Base-by-base conservation (phyloP, 2,113 vertebrate species). In the Symphodus melops region DNA sequence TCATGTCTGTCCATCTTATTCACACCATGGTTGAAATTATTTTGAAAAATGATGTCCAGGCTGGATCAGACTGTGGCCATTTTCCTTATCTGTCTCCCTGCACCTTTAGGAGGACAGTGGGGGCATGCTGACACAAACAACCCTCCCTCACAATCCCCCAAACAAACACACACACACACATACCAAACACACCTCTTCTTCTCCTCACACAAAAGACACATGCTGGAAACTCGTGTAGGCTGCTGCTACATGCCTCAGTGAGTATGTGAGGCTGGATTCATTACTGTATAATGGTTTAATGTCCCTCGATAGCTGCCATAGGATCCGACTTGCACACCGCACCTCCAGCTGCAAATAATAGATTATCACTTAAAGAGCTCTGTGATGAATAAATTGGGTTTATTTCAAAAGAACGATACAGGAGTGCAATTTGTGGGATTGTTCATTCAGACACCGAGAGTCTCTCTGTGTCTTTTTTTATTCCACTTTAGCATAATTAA, bases 51-150 rank as follows among this genome's bases (percentile, higher is more conserved):
- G 54, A 73, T 71, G 65, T 51, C 21, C 39, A 49, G 54, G 46
- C 64, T 79, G 37, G 55, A 58, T 25, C 58, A 12, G 56, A 52
- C 52, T 23, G 51, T 14, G 12, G 36, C 55, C 25, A 23, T 84
- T 83, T 81, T 36, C 52, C 80, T 85, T 87, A 81, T 87, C 81
- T 74, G 69, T 75, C 74, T 76, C 17, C 13, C 21, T 52, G 58
- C 87, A 88, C 81, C 68, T 91, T 77, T 59, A 7, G 62, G 68
- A 58, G 70, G 57, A 58, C 51, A n/a, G 69, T 0, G 7, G 57
- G 28, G 52, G 10, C 42, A 39, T 49, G 74, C 62, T 55, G 77
- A 83, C 64, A 63, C 57, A 83, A 69, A 83, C 82, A 61, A 12
- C 36, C 71, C 42, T 55, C 19, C 37, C 42, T 55, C 19, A 42